A percentile compares a stretch with the other conserved stretches of the same genome.
Conservation (phyloP, 2,888 invertebrate genomes). For the Eilema depressum region DNA sequence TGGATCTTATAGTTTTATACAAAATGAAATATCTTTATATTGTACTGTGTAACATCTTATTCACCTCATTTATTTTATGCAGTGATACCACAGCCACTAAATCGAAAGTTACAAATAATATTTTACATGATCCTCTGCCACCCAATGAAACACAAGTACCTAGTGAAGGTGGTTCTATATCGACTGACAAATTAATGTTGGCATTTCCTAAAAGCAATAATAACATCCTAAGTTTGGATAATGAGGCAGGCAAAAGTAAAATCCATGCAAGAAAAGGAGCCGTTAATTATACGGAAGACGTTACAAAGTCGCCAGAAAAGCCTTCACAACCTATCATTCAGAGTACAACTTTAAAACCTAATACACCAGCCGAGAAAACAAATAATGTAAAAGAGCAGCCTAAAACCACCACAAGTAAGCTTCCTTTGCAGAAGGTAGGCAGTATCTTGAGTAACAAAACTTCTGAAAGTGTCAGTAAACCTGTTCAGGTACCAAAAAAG, state of each 20-base stretch:
- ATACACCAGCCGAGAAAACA: conserved; percentile 9
- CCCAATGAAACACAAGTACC: conserved; percentile 55
- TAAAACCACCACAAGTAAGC: conserved; percentile 25
- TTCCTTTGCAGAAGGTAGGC: conserved; percentile 24
- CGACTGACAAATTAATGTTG: conserved; percentile 54
- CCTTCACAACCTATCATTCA: conserved; percentile 29
- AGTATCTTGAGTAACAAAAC: conserved; percentile 25
- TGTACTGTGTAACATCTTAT: conserved; percentile 55
- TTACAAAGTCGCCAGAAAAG: conserved; percentile 25
- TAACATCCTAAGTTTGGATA: conserved; percentile 56
- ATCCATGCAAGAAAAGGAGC: conserved; percentile 66
- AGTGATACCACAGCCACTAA: conserved; percentile 44
- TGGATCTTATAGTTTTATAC: conserved; percentile 36
- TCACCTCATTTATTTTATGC: conserved; percentile 50
- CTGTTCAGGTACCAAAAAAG: conserved; percentile 56
- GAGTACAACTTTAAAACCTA: conserved; percentile 27
- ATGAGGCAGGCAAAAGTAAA: conserved; percentile 64
- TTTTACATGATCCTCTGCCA: conserved; percentile 24
- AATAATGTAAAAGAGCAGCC: conserved; percentile 9
- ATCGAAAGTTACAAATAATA: conserved; percentile 32
- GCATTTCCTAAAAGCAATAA: conserved; percentile 61
- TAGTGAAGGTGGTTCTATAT: conserved; percentile 70
- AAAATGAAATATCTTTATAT: conserved; percentile 57
- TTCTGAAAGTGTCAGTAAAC: conserved; percentile 7
- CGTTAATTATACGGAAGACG: conserved; percentile 34